A percentile compares a stretch with the other conserved stretches of the same genome.
phyloP scores from a whole-genome alignment of 2,888 invertebrate species.

The Zele albiditarsus region DNA sequence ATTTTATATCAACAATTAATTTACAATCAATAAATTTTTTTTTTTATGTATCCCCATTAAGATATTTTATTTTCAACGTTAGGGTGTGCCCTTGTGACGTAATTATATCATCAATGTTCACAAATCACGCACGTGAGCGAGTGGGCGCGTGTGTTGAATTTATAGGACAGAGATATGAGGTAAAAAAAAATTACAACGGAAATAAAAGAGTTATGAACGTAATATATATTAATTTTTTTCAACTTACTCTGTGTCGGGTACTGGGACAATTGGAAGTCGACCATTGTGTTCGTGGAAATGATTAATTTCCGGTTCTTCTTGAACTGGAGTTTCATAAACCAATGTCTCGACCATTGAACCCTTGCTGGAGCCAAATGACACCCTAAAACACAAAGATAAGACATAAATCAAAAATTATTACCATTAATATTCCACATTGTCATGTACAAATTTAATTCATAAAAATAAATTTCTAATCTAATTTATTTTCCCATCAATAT shows the following conservation, averaged over 20 bases:
- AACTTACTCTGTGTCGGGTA: constrained; percentile 71
- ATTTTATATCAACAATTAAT: background rate
- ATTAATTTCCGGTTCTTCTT: constrained; percentile 85
- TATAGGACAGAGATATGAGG: constrained; percentile 1
- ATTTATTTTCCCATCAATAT: background rate
- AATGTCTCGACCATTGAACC: constrained; percentile 96
- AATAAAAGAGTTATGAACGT: background rate
- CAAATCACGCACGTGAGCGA: constrained; percentile 45
- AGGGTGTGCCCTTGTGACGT: background rate
- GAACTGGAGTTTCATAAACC: constrained; percentile 87
- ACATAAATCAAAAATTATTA: background rate
- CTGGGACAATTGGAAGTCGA: constrained; percentile 66
- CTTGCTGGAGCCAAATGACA: constrained; percentile 94
- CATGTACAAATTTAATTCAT: background rate
- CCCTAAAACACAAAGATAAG: constrained; percentile 77
- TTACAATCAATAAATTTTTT: background rate
- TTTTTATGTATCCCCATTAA: background rate
- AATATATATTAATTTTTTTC: background rate
- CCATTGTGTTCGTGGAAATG: constrained; percentile 72
- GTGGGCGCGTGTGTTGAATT: constrained; percentile 38
- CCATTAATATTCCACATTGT: background rate
- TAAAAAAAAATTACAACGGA: background rate
- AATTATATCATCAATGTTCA: constrained; percentile 18
- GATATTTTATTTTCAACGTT: background rate
- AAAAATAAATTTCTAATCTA: background rate